Conservation (phyloP, 2,113 vertebrate species). For the Paramormyrops kingsleyae region DNA sequence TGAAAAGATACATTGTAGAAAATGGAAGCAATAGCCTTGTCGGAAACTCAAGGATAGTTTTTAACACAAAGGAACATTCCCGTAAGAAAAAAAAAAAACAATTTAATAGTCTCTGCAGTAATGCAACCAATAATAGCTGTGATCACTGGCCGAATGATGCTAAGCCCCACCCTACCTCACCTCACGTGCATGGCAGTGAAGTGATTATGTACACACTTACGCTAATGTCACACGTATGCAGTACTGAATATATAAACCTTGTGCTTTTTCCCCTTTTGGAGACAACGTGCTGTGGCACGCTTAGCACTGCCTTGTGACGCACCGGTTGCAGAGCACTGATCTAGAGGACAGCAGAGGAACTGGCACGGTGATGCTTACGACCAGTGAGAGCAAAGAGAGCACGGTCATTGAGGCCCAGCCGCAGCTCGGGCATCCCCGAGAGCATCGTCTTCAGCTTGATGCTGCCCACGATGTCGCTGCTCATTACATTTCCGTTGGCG, state of each 20-base stretch:
- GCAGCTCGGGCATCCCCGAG: slow-evolving; percentile 86
- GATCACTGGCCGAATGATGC: not conserved
- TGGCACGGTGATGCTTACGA: slow-evolving; percentile 56
- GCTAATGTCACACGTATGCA: not conserved
- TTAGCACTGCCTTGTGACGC: not conserved
- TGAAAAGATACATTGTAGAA: not conserved
- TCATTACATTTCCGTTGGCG: slow-evolving; percentile 77
- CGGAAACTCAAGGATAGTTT: not conserved
- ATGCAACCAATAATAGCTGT: not conserved
- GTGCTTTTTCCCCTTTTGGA: not conserved
- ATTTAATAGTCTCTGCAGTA: not conserved
- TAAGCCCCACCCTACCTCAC: not conserved
- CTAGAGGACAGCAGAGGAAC: not conserved
- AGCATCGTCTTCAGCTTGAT: slow-evolving; percentile 86
- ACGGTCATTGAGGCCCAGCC: slow-evolving; percentile 80
- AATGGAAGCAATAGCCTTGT: not conserved
- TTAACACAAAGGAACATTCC: not conserved
- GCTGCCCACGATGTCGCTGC: slow-evolving; percentile 83
- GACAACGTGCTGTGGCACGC: not conserved
- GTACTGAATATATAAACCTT: not conserved
- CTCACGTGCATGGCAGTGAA: not conserved
- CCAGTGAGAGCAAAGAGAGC: slow-evolving; percentile 83
- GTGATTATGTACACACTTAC: not conserved
- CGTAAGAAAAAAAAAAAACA: not conserved
- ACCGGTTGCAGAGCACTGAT: not conserved